Conservation (phyloP, 2,113 vertebrate species). For the Seriola quinqueradiata region DNA sequence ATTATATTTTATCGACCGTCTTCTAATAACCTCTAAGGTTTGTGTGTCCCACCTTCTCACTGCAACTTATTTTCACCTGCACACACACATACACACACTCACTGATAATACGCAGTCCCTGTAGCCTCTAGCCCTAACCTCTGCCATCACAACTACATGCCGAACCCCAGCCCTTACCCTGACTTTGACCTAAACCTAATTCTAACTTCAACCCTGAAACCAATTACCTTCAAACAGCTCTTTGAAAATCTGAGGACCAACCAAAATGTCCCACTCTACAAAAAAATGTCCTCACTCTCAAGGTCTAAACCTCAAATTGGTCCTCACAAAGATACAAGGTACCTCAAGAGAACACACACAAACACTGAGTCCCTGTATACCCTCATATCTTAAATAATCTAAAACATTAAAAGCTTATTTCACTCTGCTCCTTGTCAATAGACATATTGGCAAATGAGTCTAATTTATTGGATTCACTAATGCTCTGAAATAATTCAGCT, state of each 20-base stretch:
- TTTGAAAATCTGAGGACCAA: constrained; percentile 3
- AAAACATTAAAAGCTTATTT: constrained; percentile 62
- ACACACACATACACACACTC: background rate
- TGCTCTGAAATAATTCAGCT: constrained; percentile 69
- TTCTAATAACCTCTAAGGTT: background rate
- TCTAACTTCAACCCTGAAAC: background rate
- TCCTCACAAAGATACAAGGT: background rate
- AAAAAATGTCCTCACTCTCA: background rate
- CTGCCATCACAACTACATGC: background rate
- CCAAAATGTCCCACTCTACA: constrained; percentile 1
- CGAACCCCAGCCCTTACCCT: background rate
- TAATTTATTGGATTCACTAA: constrained; percentile 73
- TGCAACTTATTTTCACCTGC: background rate
- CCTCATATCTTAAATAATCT: constrained; percentile 41
- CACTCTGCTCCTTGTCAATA: constrained; percentile 63
- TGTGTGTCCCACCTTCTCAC: background rate
- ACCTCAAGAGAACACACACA: background rate
- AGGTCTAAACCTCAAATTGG: background rate
- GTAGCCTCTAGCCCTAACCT: background rate
- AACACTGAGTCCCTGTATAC: background rate
- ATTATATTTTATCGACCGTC: background rate
- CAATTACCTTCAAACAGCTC: constrained; percentile 1
- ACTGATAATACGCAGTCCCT: background rate
- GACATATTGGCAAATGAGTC: constrained; percentile 70
- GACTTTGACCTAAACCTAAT: constrained; percentile 11